Evolutionary conservation across 1,140 invertebrate species (phyloP).

Genomic region (Microplitis demolitor): DNA sequence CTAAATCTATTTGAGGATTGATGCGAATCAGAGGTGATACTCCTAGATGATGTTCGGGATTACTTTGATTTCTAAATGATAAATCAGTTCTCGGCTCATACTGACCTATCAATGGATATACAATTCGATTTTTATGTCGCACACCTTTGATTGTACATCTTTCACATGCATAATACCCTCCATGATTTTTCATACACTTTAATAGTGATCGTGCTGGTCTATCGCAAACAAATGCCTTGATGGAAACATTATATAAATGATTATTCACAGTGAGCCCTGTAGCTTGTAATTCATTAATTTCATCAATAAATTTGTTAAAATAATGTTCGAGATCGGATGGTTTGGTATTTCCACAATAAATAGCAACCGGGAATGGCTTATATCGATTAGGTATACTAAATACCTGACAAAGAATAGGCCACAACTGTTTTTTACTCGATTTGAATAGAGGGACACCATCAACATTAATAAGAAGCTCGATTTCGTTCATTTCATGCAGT

Average conservation of each 20-base stretch:
- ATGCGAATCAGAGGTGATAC: conserved; percentile 6
- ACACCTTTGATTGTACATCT: conserved; percentile 18
- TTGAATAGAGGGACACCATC: conserved; percentile 25
- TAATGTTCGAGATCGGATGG: neutral
- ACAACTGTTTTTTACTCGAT: conserved; percentile 22
- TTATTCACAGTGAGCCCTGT: conserved; percentile 4
- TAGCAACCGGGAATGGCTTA: conserved; percentile 16
- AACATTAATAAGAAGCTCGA: conserved; percentile 15
- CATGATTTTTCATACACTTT: conserved; percentile 19
- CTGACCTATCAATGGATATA: conserved; percentile 5
- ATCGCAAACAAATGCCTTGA: conserved; percentile 21
- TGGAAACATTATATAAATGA: conserved; percentile 3
- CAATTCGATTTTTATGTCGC: conserved; percentile 6
- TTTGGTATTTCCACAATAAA: conserved; percentile 19
- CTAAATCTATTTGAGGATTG: conserved; percentile 8
- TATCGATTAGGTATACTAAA: neutral
- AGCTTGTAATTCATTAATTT: conserved; percentile 12
- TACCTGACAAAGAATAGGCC: conserved; percentile 18
- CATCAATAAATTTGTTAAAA: conserved; percentile 15
- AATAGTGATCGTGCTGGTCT: conserved; percentile 15
- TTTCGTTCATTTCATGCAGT: neutral
- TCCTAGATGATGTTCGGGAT: conserved; percentile 23
- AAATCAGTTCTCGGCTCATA: conserved; percentile 1
- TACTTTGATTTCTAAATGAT: conserved; percentile 4
- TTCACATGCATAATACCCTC: conserved; percentile 26